Percentiles rank a stretch among this genome's conserved stretches.
Evolutionary conservation across 2,113 vertebrate genomes (phyloP).

Genomic region (Ondatra zibethicus): DNA sequence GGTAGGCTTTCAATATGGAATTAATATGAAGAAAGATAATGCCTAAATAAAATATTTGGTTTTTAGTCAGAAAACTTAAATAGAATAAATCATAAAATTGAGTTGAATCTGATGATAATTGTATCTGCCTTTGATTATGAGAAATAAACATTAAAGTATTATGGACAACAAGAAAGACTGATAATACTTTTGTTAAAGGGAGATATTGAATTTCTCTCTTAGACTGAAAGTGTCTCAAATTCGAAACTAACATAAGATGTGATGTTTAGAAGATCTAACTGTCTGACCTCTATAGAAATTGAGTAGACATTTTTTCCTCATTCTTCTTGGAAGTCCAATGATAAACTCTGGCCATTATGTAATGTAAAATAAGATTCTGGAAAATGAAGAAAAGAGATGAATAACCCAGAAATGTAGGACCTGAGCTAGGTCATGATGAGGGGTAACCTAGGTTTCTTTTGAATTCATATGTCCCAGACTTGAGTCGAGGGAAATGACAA

Average conservation of each 20-base stretch:
- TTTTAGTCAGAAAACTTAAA: neutral
- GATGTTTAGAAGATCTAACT: neutral
- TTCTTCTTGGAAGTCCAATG: neutral
- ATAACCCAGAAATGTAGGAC: neutral
- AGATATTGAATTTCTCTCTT: neutral
- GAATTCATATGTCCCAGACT: neutral
- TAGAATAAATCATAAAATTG: neutral
- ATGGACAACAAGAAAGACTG: neutral
- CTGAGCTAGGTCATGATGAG: neutral
- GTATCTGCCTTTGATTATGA: neutral
- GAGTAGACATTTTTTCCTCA: neutral
- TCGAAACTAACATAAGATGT: neutral
- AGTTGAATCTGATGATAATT: neutral
- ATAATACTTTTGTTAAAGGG: neutral
- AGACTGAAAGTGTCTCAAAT: neutral
- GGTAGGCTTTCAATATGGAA: neutral
- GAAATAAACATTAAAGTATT: neutral
- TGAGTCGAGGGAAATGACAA: neutral
- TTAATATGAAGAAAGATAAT: neutral
- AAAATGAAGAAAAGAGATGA: neutral
- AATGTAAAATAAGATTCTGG: constrained; percentile 25
- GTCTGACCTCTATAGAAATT: neutral
- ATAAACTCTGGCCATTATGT: neutral
- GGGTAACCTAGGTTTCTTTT: neutral
- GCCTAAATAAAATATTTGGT: neutral